Percentiles rank a stretch among this genome's conserved stretches.
Evolutionary conservation across 1,140 invertebrate genomes (phyloP).

Genomic region (Brachionus plicatilis): DNA sequence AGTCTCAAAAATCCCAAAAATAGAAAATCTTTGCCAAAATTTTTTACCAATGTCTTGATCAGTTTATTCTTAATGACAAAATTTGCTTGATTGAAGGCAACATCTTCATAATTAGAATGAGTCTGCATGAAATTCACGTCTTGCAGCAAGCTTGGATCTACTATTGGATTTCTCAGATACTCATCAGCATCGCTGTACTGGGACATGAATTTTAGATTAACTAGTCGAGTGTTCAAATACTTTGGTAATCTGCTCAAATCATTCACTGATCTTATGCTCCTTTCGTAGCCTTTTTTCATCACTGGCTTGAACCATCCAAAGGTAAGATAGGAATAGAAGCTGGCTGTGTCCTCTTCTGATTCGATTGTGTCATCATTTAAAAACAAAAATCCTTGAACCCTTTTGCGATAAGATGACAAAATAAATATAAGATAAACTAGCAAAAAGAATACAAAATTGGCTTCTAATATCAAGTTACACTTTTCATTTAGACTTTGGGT

Average conservation of each 20-base stretch:
- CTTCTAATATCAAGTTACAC: not conserved
- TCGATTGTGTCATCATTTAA: not conserved
- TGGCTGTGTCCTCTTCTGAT: constrained; percentile 68
- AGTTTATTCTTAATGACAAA: constrained; percentile 54
- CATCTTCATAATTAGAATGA: constrained; percentile 12
- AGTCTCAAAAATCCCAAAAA: constrained; percentile 79
- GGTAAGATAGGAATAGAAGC: constrained; percentile 67
- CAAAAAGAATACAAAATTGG: not conserved
- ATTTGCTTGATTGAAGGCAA: constrained; percentile 14
- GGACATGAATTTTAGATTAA: constrained; percentile 60
- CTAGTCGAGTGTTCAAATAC: constrained; percentile 63
- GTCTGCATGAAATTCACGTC: not conserved
- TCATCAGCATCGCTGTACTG: constrained; percentile 42
- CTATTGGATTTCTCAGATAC: constrained; percentile 44
- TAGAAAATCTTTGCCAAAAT: constrained; percentile 82
- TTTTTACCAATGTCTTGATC: constrained; percentile 68
- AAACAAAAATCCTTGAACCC: not conserved
- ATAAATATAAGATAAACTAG: constrained; percentile 1
- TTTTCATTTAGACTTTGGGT: not conserved
- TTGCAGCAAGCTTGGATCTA: not conserved
- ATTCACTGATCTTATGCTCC: constrained; percentile 66
- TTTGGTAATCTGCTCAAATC: constrained; percentile 79
- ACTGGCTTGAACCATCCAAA: constrained; percentile 83
- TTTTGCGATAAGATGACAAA: not conserved
- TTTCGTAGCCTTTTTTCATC: constrained; percentile 71